Conservation (phyloP, 2,888 invertebrate genomes). For the Eupithecia tripunctaria region DNA sequence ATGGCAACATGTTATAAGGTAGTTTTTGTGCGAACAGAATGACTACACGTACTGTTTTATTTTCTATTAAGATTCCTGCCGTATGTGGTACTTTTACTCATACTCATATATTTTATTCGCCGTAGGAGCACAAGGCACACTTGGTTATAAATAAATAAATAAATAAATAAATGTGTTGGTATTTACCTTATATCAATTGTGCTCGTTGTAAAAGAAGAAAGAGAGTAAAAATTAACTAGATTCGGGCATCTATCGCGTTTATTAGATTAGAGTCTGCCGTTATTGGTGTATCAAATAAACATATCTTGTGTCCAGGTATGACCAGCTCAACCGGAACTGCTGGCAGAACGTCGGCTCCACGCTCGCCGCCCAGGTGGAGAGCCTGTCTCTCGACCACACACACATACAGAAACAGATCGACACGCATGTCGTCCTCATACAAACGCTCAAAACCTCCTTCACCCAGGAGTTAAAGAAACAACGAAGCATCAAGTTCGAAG, state of each 20-base stretch:
- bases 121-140: no score
- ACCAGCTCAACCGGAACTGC: constrained; percentile 65
- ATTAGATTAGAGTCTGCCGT: background rate
- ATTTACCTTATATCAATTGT: no score
- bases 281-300: background rate
- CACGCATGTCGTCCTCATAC: constrained; percentile 61
- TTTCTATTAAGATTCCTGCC: no score
- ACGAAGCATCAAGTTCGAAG: constrained; percentile 61
- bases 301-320: constrained; percentile 45
- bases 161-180: no score
- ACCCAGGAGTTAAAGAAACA: constrained; percentile 56
- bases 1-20: no score
- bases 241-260: background rate
- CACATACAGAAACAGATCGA: constrained; percentile 75
- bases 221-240: background rate
- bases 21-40: no score
- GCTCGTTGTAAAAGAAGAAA: no score
- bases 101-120: no score
- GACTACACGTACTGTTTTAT: no score
- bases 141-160: no score
- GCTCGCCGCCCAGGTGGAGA: constrained; percentile 59
- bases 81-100: no score
- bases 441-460: constrained; percentile 55
- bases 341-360: constrained; percentile 73
- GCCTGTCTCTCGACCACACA: constrained; percentile 67